Evolutionary conservation across 2,888 invertebrate genomes (phyloP).

Genomic region (Abscondita cerata): DNA sequence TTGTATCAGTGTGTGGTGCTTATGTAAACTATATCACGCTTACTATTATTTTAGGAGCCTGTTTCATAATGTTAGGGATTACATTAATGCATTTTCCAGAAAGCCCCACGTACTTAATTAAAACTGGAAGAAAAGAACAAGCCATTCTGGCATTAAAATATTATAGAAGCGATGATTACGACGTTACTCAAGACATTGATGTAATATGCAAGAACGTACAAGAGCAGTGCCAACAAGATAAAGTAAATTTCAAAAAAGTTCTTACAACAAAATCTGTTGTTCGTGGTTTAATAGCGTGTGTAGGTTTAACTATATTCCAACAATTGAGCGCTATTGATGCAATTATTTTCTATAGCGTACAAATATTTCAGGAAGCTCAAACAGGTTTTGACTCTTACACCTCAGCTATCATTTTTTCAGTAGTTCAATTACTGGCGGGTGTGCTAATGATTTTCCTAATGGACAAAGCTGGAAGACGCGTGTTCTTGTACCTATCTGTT

Average conservation of each 20-base stretch:
- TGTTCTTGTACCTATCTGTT: slow-evolving; percentile 45
- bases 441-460: slow-evolving; percentile 70
- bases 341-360: slow-evolving; percentile 76
- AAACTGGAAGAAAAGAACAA: slow-evolving; percentile 61
- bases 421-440: slow-evolving; percentile 77
- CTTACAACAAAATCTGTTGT: slow-evolving; percentile 65
- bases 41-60: slow-evolving; percentile 67
- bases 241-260: slow-evolving; percentile 64
- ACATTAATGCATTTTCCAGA: slow-evolving; percentile 74
- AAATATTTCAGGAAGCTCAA: slow-evolving; percentile 74
- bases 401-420: slow-evolving; percentile 77
- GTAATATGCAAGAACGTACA: slow-evolving; percentile 67
- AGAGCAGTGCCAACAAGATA: slow-evolving; percentile 60
- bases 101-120: slow-evolving; percentile 72
- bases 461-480: slow-evolving; percentile 78
- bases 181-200: no score
- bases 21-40: slow-evolving; percentile 71
- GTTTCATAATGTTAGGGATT: slow-evolving; percentile 70
- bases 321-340: slow-evolving; percentile 81
- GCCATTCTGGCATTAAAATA: slow-evolving; percentile 69
- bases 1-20: slow-evolving; percentile 74
- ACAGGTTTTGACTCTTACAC: slow-evolving; percentile 67
- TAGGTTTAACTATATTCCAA: slow-evolving; percentile 82
- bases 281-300: slow-evolving; percentile 72
- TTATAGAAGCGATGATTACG: slow-evolving; percentile 71